phyloP scores from a whole-genome alignment of 2,113 vertebrate genomes.

The Picathartes gymnocephalus region DNA sequence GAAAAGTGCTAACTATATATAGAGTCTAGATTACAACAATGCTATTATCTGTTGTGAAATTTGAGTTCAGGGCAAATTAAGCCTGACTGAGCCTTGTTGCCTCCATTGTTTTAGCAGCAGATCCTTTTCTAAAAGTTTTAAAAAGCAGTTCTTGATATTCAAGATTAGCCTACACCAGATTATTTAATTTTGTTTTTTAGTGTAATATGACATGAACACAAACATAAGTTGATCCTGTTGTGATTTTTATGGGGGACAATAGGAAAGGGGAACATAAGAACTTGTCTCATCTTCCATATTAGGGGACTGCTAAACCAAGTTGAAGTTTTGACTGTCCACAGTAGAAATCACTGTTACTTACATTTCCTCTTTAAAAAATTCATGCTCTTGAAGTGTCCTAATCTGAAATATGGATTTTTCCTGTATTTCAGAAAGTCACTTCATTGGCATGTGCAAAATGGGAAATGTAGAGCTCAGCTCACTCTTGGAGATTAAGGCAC shows the following conservation, averaged over 20 bases:
- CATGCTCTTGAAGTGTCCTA: not conserved
- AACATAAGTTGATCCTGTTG: not conserved
- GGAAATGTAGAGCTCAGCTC: not conserved
- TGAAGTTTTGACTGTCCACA: not conserved
- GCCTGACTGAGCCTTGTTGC: not conserved
- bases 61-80: not conserved
- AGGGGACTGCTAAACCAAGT: not conserved
- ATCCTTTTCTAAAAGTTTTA: not conserved
- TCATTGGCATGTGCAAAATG: fast-evolving
- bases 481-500: not conserved
- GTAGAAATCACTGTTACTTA: not conserved
- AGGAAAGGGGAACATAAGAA: not conserved
- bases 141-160: not conserved
- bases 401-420: not conserved
- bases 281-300: not conserved
- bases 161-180: not conserved
- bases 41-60: not conserved
- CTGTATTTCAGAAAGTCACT: not conserved
- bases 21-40: not conserved
- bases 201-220: not conserved
- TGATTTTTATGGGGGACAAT: not conserved
- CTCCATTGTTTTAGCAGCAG: not conserved
- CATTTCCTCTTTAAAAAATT: not conserved
- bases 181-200: not conserved
- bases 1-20: not conserved